Conservation (phyloP, 2,797 vertebrate genomes). For the Pteropus rufus region DNA sequence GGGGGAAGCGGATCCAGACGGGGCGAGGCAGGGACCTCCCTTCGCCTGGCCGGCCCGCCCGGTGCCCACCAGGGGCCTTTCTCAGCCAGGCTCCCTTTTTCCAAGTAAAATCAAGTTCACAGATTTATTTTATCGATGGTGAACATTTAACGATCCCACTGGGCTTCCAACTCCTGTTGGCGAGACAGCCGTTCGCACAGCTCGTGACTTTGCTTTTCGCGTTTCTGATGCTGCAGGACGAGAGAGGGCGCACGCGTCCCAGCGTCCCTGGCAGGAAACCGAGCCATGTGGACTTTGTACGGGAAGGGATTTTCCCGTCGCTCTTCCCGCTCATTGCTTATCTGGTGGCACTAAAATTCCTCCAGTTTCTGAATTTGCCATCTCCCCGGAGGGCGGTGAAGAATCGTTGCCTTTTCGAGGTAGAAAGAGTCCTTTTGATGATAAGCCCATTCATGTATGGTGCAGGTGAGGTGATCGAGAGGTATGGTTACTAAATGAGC, state of each 20-base stretch:
- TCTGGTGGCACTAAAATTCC: neutral
- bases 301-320: neutral
- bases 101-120: conserved; percentile 61
- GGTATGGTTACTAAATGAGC: neutral
- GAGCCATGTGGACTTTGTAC: neutral
- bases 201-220: neutral
- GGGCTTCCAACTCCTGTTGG: neutral
- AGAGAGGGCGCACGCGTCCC: neutral
- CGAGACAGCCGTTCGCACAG: neutral
- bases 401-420: neutral
- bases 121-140: conserved; percentile 42
- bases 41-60: neutral
- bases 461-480: neutral
- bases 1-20: conserved; percentile 13
- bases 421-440: neutral
- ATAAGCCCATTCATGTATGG: neutral
- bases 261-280: neutral
- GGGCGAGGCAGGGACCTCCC: neutral
- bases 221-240: neutral
- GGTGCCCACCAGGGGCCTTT: neutral
- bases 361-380: neutral
- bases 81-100: neutral
- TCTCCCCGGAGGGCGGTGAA: neutral
- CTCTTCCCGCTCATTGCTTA: neutral
- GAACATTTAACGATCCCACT: conserved; percentile 53